Conservation (phyloP, 1,140 invertebrate genomes). For the Cydia splendana region DNA sequence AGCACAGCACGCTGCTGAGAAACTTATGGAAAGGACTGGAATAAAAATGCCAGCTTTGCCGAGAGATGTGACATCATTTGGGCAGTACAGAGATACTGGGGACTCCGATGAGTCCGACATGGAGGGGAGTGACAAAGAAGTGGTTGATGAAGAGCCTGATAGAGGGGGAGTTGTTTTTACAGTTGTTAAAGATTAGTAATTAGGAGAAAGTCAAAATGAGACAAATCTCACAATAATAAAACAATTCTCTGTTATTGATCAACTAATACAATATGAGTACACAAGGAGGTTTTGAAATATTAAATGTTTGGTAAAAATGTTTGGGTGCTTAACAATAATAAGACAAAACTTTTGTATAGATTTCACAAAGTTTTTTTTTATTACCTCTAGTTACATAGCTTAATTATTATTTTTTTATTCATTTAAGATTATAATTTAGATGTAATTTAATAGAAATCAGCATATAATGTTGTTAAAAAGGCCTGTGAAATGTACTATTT, state of each 20-base stretch:
- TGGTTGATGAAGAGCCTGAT: constrained; percentile 72
- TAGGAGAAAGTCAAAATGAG: neutral
- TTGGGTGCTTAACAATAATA: no score
- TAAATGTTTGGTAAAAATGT: no score
- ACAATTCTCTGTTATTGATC: no score
- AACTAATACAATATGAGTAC: no score
- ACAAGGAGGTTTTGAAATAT: no score
- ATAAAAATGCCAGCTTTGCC: constrained; percentile 63
- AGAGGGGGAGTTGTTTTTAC: constrained; percentile 71
- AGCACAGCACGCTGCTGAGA: constrained; percentile 68
- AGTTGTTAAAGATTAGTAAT: constrained; percentile 61
- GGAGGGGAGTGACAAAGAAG: constrained; percentile 70
- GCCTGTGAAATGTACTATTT: neutral
- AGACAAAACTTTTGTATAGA: no score
- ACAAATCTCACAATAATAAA: neutral
- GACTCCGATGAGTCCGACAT: constrained; percentile 57
- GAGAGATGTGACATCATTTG: constrained; percentile 54
- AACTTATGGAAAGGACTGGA: constrained; percentile 51
- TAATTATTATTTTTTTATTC: no score
- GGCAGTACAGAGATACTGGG: constrained; percentile 61
- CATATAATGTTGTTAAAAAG: neutral
- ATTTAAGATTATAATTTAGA: no score
- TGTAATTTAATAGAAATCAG: neutral
- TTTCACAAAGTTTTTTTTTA: no score
- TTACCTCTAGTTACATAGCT: no score